Evolutionary conservation across 1,140 invertebrate genomes (phyloP).

Genomic region (Drosophila paulistorum): DNA sequence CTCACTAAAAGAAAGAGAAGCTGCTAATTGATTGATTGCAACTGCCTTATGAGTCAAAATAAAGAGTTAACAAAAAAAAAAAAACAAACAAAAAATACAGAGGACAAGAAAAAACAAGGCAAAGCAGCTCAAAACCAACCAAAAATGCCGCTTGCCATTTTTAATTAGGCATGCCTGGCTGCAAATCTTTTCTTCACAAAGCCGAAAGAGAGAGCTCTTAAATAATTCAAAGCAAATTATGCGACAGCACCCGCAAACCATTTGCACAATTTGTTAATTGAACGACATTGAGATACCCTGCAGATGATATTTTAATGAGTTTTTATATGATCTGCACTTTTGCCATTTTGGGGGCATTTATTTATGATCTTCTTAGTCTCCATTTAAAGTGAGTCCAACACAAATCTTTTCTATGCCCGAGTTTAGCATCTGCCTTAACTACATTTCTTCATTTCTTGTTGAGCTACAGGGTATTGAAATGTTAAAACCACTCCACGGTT

Average conservation of each 20-base stretch:
- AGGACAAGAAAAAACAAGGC: constrained; percentile 1
- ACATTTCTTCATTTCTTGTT: not conserved
- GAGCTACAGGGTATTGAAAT: constrained; percentile 22
- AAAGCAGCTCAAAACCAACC: not conserved
- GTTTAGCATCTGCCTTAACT: too few relatives aligned
- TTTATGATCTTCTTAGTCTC: too few relatives aligned
- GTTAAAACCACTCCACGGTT: constrained; percentile 62
- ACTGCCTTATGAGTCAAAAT: constrained; percentile 60
- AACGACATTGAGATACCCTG: not conserved
- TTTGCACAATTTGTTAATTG: not conserved
- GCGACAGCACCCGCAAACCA: constrained; percentile 73
- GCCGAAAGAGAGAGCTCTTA: constrained; percentile 51
- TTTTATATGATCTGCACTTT: too few relatives aligned
- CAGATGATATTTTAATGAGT: too few relatives aligned
- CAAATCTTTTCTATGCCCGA: too few relatives aligned
- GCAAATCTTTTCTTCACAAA: constrained; percentile 22
- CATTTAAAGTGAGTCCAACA: too few relatives aligned
- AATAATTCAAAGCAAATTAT: constrained; percentile 81
- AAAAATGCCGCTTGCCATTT: constrained; percentile 63
- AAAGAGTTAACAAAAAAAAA: constrained; percentile 7
- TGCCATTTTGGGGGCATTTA: too few relatives aligned
- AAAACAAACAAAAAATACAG: not conserved
- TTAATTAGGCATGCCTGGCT: constrained; percentile 69
- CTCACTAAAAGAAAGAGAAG: constrained; percentile 28
- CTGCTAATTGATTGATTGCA: constrained; percentile 78